Evolutionary conservation across 1,140 invertebrate genomes (phyloP).

Genomic region (Drosophila kurseongensis): DNA sequence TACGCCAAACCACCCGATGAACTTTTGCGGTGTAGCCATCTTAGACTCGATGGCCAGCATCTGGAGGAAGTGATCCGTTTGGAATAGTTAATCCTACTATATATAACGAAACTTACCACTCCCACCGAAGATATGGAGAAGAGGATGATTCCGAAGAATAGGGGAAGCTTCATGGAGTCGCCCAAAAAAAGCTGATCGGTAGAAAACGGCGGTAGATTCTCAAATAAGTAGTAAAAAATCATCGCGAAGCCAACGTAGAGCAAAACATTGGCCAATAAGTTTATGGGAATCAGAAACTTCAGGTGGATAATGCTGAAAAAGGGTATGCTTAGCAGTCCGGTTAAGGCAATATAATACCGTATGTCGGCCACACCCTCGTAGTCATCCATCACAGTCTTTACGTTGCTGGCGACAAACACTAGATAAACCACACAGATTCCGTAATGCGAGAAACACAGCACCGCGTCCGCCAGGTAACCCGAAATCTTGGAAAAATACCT

Average conservation of each 20-base stretch:
- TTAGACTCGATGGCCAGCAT: conserved; percentile 48
- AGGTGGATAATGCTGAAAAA: conserved; percentile 37
- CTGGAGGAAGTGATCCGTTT: conserved; percentile 5
- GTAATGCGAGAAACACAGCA: conserved; percentile 35
- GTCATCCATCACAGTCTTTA: conserved; percentile 12
- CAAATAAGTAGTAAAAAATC: conserved; percentile 42
- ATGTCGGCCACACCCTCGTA: not conserved
- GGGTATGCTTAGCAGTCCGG: conserved; percentile 20
- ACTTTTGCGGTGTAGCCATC: conserved; percentile 39
- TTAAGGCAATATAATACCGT: conserved; percentile 4
- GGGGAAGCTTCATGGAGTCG: not conserved
- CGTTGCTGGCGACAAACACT: conserved; percentile 27
- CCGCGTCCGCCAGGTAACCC: conserved; percentile 11
- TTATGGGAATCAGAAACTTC: conserved; percentile 40
- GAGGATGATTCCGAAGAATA: conserved; percentile 32
- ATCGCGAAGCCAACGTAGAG: conserved; percentile 21
- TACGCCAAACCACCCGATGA: conserved; percentile 31
- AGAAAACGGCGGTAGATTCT: conserved; percentile 13
- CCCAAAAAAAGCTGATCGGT: not conserved
- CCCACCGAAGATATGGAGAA: conserved; percentile 52
- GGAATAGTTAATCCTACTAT: no score
- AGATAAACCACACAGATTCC: conserved; percentile 34
- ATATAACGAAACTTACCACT: conserved; percentile 26
- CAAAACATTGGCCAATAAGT: conserved; percentile 12
- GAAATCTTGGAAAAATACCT: not conserved